These are phyloP conservation scores for Corvus hawaiiensis DNA, from an alignment of 2,113 vertebrate species.

Conservation along the genomic window DNA sequence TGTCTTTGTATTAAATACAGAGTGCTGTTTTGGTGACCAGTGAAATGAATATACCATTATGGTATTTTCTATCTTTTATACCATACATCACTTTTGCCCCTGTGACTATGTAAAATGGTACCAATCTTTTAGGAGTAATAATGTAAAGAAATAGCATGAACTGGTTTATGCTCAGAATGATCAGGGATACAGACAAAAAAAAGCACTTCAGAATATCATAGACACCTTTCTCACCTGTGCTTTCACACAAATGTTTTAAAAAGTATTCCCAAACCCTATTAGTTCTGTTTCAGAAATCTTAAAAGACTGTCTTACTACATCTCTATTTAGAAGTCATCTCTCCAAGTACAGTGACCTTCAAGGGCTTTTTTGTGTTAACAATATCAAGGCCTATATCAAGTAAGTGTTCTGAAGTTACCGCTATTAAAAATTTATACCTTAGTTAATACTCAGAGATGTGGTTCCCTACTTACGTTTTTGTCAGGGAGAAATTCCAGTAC, in stretches of 20 bases:
- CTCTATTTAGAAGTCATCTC: neutral
- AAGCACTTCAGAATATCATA: neutral
- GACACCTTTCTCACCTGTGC: neutral
- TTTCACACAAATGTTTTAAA: neutral
- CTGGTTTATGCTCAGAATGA: neutral
- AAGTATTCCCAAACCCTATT: neutral
- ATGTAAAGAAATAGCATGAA: neutral
- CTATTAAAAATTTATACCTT: neutral
- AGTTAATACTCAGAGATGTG: neutral
- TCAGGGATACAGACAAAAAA: neutral
- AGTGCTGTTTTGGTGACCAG: neutral
- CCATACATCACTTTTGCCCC: neutral
- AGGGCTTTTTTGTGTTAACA: neutral
- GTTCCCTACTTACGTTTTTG: neutral
- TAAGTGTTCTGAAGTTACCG: neutral
- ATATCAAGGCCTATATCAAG: neutral
- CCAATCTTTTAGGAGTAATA: neutral
- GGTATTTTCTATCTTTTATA: neutral
- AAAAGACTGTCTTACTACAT: neutral
- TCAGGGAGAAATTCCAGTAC: neutral
- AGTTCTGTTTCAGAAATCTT: neutral
- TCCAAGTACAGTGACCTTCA: neutral
- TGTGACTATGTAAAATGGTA: neutral
- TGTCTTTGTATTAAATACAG: neutral
- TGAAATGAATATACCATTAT: neutral